Conservation (phyloP, 2,113 vertebrate genomes). For the Eulacestoma nigropectus region DNA sequence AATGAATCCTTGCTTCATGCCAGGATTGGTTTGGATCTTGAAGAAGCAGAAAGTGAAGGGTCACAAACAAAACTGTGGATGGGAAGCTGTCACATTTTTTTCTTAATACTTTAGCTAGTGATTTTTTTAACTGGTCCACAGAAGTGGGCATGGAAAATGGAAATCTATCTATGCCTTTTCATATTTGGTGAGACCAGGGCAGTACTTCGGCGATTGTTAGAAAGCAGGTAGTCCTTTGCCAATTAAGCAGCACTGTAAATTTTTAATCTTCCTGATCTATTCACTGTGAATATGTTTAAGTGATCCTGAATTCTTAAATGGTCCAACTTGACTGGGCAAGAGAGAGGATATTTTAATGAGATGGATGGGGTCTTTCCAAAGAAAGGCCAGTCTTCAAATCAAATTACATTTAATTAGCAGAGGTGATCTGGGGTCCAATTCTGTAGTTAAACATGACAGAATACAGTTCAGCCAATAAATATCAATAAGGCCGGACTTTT, state of each 20-base stretch:
- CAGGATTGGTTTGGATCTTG: background rate
- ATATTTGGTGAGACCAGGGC: background rate
- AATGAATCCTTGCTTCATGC: background rate
- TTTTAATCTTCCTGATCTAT: background rate
- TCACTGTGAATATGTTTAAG: background rate
- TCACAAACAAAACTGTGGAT: background rate
- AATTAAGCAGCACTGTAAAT: background rate
- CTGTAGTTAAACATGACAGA: background rate
- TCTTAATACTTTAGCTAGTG: background rate
- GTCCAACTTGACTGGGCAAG: background rate
- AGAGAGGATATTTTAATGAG: background rate
- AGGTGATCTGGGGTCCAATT: background rate
- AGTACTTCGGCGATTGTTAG: background rate
- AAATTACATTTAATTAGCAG: background rate
- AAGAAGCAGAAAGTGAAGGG: background rate
- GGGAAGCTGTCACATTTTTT: background rate
- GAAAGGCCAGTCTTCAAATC: background rate
- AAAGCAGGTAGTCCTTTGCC: background rate
- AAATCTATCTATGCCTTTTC: background rate
- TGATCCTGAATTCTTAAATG: background rate
- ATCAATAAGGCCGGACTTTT: background rate
- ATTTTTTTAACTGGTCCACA: background rate
- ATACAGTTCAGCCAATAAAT: background rate
- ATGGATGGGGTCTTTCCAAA: background rate
- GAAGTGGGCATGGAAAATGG: background rate